These are phyloP conservation scores for Hirtodrosophila trivittata DNA, from an alignment of 2,888 invertebrate genomes.

Conservation along the genomic window DNA sequence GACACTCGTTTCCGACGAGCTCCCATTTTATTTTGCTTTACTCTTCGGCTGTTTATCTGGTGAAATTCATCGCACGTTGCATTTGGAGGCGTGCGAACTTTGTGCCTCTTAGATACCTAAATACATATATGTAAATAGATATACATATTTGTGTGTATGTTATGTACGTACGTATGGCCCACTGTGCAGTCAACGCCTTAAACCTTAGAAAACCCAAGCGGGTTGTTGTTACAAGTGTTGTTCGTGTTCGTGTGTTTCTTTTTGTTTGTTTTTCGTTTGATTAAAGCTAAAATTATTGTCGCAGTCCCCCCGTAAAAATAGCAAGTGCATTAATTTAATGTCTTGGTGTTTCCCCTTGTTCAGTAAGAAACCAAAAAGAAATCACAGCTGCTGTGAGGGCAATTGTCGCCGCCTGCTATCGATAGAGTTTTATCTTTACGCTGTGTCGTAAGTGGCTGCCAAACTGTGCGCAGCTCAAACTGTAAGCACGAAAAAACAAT, in stretches of 20 bases:
- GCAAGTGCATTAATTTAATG: conserved; percentile 1
- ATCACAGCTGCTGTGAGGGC: neutral
- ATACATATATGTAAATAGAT: neutral
- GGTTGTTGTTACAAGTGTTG: conserved; percentile 40
- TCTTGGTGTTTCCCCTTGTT: neutral
- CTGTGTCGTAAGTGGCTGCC: conserved; percentile 9
- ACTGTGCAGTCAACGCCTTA: conserved; percentile 18
- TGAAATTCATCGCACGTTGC: conserved; percentile 38
- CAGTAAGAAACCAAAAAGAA: neutral
- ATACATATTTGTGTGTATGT: too few relatives aligned
- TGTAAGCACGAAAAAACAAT: conserved; percentile 34
- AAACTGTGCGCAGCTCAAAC: conserved; percentile 45
- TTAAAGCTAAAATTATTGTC: conserved; percentile 32
- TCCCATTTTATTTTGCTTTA: conserved; percentile 10
- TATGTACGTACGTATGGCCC: neutral
- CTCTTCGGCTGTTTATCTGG: conserved; percentile 46
- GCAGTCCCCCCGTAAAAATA: conserved; percentile 8
- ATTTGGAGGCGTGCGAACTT: conserved; percentile 21
- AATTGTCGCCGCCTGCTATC: too few relatives aligned
- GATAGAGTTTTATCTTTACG: conserved; percentile 25
- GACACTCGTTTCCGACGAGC: conserved; percentile 20
- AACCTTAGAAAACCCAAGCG: conserved; percentile 15
- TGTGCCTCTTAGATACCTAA: conserved; percentile 5
- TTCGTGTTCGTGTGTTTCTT: conserved; percentile 1
- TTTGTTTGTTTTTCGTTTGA: conserved; percentile 22